Percentiles rank a stretch among this genome's conserved stretches.
These are phyloP conservation scores for Formica selysi DNA, from an alignment of 1,140 invertebrate genomes.

Conservation along the genomic window DNA sequence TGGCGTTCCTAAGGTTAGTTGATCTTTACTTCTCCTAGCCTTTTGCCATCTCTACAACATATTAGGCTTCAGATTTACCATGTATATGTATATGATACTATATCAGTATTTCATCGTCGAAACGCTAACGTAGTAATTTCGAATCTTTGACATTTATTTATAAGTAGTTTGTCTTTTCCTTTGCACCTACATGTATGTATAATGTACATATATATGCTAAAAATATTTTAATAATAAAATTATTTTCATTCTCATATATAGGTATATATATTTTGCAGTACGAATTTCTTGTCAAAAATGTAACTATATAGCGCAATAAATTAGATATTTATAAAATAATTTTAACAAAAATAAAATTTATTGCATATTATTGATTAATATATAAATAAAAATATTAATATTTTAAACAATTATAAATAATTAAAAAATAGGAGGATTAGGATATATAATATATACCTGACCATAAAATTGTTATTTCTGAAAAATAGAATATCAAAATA, in stretches of 20 bases:
- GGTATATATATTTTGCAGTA: too few species aligned
- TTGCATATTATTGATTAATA: not conserved
- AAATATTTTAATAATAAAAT: slow-evolving; percentile 17
- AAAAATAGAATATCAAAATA: slow-evolving; percentile 20
- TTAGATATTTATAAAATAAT: not conserved
- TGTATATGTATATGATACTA: not conserved
- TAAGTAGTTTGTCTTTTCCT: not conserved
- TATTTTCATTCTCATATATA: too few species aligned
- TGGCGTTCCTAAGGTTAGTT: not conserved
- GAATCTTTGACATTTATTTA: not conserved
- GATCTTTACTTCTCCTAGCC: not conserved
- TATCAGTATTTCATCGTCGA: not conserved
- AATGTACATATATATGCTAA: not conserved
- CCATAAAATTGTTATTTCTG: not conserved
- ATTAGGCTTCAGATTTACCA: not conserved
- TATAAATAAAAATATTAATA: not conserved
- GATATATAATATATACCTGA: not conserved
- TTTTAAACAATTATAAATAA: not conserved
- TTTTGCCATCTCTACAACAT: not conserved
- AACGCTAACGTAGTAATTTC: slow-evolving; percentile 20
- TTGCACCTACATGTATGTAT: not conserved
- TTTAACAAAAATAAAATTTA: not conserved
- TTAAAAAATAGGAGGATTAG: not conserved
- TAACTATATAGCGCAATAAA: not conserved
- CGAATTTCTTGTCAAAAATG: too few species aligned